phyloP scores from a whole-genome alignment of 2,797 vertebrate genomes.

The Cyclura pinguis region DNA sequence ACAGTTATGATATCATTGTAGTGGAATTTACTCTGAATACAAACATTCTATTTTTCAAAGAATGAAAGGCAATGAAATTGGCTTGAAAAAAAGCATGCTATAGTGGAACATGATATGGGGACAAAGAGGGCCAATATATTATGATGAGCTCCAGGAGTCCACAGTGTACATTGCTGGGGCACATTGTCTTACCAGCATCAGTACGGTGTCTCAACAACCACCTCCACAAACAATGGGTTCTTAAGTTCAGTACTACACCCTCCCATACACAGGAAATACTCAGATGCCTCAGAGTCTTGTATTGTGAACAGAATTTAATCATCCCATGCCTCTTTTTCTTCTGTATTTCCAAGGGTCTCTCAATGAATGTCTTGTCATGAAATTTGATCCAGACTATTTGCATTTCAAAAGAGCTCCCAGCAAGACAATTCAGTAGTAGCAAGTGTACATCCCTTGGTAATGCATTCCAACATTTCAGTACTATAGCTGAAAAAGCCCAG shows the following conservation, averaged over 20 bases:
- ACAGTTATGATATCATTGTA: constrained; percentile 37
- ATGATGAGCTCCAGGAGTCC: not conserved
- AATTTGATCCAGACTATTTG: not conserved
- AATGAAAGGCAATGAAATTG: not conserved
- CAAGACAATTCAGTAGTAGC: too few relatives aligned
- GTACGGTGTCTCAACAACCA: not conserved
- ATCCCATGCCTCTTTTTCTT: not conserved
- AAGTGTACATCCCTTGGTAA: not conserved
- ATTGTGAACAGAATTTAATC: not conserved
- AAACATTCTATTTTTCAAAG: constrained; percentile 35
- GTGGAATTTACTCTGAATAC: constrained; percentile 22
- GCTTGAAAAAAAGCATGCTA: not conserved
- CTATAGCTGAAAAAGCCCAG: not conserved
- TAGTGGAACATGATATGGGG: not conserved
- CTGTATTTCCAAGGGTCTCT: not conserved
- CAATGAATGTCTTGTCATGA: not conserved
- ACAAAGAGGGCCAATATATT: not conserved
- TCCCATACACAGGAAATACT: not conserved
- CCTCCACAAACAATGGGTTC: not conserved
- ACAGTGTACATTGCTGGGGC: not conserved
- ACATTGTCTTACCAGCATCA: not conserved
- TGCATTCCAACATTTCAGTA: not conserved
- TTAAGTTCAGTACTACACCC: not conserved
- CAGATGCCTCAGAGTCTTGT: not conserved
- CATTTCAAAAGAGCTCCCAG: not conserved